Percentiles rank a stretch among this genome's conserved stretches.
Evolutionary conservation across 2,888 invertebrate genomes (phyloP).

Genomic region (Eristalinus aeneus): DNA sequence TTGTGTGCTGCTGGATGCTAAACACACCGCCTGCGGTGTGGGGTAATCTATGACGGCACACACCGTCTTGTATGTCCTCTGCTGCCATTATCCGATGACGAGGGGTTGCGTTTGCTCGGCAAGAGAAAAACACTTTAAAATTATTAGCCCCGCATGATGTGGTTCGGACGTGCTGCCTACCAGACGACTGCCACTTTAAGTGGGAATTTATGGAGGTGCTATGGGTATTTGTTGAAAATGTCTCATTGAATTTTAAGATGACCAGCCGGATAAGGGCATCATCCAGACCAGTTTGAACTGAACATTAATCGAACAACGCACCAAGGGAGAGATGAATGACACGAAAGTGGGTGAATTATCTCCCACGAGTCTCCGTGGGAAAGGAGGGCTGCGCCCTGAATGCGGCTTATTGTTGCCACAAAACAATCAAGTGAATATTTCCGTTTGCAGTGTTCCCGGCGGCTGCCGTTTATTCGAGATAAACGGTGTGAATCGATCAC

Average conservation of each 20-base stretch:
- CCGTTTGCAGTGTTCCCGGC: too few relatives aligned
- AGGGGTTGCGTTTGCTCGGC: too few relatives aligned
- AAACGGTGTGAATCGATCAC: too few relatives aligned
- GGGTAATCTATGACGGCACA: slow-evolving; percentile 45
- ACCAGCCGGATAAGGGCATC: slow-evolving; percentile 20
- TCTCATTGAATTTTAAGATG: slow-evolving; percentile 60
- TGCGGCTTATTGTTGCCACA: not conserved
- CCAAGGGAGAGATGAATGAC: not conserved
- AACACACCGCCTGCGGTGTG: slow-evolving; percentile 5
- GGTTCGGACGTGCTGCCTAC: slow-evolving; percentile 12
- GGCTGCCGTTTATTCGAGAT: too few relatives aligned
- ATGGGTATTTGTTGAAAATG: slow-evolving; percentile 26
- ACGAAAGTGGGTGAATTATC: not conserved
- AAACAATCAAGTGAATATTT: not conserved
- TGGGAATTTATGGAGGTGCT: slow-evolving; percentile 54
- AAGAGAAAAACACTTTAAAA: slow-evolving; percentile 56
- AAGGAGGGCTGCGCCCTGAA: not conserved
- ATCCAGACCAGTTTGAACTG: slow-evolving; percentile 10
- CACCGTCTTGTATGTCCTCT: slow-evolving; percentile 27
- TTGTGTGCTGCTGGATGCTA: slow-evolving; percentile 43
- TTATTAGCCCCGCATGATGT: slow-evolving; percentile 56
- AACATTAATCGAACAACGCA: slow-evolving; percentile 4
- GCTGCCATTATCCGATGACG: slow-evolving; percentile 18
- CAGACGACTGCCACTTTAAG: slow-evolving; percentile 29
- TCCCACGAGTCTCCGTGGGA: not conserved